Conservation (phyloP, 2,113 vertebrate genomes). For the Dicaeum eximium region DNA sequence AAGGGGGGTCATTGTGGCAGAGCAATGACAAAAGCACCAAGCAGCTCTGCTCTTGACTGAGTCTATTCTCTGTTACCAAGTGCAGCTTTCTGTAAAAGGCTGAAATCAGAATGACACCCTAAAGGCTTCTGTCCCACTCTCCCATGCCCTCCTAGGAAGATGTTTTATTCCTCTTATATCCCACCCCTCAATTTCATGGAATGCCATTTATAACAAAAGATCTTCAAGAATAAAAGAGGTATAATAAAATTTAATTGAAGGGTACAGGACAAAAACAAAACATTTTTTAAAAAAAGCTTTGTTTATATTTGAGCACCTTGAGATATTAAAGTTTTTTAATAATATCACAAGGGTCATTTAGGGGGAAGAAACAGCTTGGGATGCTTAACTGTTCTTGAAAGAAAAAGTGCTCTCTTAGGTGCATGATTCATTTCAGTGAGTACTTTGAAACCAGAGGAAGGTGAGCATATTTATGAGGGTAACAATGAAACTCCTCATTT, state of each 20-base stretch:
- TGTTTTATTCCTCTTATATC: not conserved
- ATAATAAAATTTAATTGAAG: not conserved
- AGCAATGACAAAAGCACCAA: not conserved
- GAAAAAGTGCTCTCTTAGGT: not conserved
- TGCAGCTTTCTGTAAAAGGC: not conserved
- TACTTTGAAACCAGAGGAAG: not conserved
- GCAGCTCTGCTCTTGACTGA: not conserved
- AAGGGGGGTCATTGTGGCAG: not conserved
- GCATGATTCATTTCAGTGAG: not conserved
- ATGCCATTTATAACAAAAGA: not conserved
- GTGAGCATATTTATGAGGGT: not conserved
- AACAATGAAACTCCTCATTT: not conserved
- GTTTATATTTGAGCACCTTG: not conserved
- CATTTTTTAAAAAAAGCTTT: not conserved
- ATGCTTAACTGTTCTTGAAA: not conserved
- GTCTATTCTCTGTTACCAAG: not conserved
- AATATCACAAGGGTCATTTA: not conserved
- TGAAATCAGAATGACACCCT: not conserved
- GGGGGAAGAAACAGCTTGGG: not conserved
- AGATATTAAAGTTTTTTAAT: not conserved
- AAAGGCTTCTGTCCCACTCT: not conserved
- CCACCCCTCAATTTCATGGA: not conserved
- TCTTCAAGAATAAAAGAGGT: not conserved
- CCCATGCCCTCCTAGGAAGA: not conserved
- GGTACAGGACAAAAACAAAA: too few species aligned